These are phyloP conservation scores for Iphiclides podalirius DNA, from an alignment of 2,888 invertebrate species.

Conservation along the genomic window DNA sequence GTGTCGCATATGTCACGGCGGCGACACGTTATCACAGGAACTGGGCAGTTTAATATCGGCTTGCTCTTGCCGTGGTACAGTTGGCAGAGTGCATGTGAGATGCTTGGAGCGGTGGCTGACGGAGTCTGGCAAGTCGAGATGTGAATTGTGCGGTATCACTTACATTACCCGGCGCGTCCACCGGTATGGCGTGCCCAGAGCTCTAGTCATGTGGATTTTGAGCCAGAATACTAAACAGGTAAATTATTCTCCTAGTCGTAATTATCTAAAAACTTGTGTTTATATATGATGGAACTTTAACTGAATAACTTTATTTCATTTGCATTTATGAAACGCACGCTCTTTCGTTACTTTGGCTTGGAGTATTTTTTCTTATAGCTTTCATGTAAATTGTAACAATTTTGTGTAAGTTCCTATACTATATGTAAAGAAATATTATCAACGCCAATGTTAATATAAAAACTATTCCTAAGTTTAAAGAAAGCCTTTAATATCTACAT, in stretches of 20 bases:
- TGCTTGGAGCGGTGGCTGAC: slow-evolving; percentile 89
- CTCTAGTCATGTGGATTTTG: slow-evolving; percentile 81
- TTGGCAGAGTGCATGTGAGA: slow-evolving; percentile 85
- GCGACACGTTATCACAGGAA: slow-evolving; percentile 49
- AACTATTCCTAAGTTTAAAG: too few relatives aligned
- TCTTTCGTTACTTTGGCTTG: too few relatives aligned
- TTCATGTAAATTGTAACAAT: too few relatives aligned
- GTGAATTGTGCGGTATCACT: slow-evolving; percentile 86
- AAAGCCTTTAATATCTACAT: too few relatives aligned
- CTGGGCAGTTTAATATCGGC: slow-evolving; percentile 64
- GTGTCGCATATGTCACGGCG: slow-evolving; percentile 74
- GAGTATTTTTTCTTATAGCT: too few relatives aligned
- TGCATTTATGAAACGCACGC: too few relatives aligned
- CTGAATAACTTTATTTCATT: too few relatives aligned
- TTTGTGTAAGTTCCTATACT: too few relatives aligned
- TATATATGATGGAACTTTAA: too few relatives aligned
- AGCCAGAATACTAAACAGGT: slow-evolving; percentile 75
- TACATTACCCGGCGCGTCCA: slow-evolving; percentile 84
- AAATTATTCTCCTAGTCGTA: slow-evolving; percentile 13
- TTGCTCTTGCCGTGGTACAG: slow-evolving; percentile 81
- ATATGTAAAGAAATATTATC: too few relatives aligned
- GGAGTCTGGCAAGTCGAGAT: slow-evolving; percentile 84
- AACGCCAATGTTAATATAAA: too few relatives aligned
- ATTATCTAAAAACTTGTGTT: too few relatives aligned
- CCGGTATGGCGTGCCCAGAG: slow-evolving; percentile 76